A percentile compares a stretch with the other conserved stretches of the same genome.
Conservation (phyloP, 2,113 vertebrate species). For the Mormyrus lacerda region DNA sequence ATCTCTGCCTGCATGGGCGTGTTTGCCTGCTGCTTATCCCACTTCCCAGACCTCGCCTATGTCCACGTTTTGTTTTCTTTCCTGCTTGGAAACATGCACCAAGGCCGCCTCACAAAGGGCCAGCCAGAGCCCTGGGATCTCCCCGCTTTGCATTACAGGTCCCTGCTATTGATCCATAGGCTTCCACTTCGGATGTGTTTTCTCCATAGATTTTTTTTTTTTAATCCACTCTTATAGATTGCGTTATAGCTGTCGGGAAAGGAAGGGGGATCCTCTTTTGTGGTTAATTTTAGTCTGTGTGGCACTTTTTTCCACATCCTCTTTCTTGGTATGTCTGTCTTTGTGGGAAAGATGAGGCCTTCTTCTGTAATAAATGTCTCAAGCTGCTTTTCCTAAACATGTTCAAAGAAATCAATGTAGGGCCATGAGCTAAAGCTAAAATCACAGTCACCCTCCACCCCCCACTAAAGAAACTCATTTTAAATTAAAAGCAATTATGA, state of each 20-base stretch:
- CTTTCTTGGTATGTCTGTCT: neutral
- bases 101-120: neutral
- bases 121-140: neutral
- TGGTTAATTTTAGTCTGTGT: constrained; percentile 1
- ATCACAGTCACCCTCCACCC: neutral
- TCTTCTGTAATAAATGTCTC: neutral
- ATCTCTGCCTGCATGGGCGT: neutral
- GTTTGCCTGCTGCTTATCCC: neutral
- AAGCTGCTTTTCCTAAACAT: neutral
- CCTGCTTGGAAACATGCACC: neutral
- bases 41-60: neutral
- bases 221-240: neutral
- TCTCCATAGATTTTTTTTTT: neutral
- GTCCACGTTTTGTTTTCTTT: neutral
- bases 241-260: neutral
- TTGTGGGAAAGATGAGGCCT: neutral
- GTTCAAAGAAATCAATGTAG: neutral
- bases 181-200: neutral
- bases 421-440: neutral
- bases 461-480: neutral
- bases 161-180: neutral
- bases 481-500: neutral
- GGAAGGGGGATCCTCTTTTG: neutral
- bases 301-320: neutral
- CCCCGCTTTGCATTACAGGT: neutral